Evolutionary conservation across 2,113 vertebrate species (phyloP).

Genomic region (Scalopus aquaticus): DNA sequence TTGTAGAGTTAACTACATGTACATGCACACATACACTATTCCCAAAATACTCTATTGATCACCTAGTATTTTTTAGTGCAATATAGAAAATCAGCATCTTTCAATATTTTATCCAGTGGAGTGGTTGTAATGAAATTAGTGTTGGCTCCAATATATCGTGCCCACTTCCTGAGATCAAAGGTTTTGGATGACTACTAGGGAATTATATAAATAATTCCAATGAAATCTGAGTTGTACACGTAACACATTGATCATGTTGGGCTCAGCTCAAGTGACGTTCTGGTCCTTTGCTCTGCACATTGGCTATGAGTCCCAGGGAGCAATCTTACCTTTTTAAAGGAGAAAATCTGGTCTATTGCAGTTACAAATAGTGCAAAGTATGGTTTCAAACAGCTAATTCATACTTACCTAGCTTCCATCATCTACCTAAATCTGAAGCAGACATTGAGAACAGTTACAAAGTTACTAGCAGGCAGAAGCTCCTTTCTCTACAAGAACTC

Average conservation of each 20-base stretch:
- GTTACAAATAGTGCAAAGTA: background rate
- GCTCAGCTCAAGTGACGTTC: background rate
- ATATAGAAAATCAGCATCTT: background rate
- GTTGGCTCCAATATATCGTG: background rate
- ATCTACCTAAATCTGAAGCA: background rate
- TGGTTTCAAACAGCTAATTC: background rate
- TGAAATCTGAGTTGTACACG: background rate
- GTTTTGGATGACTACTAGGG: background rate
- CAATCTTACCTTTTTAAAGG: background rate
- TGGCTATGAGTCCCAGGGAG: background rate
- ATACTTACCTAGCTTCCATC: background rate
- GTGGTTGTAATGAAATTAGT: background rate
- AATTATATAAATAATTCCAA: background rate
- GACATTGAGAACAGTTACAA: background rate
- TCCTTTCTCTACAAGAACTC: background rate
- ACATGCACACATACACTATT: background rate
- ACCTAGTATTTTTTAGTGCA: background rate
- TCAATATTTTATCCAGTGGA: background rate
- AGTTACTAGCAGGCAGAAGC: background rate
- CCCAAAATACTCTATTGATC: background rate
- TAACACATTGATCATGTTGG: background rate
- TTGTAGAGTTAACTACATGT: background rate
- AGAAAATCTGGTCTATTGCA: background rate
- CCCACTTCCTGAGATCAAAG: background rate
- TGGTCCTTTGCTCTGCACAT: background rate